phyloP scores from a whole-genome alignment of 2,797 vertebrate genomes.

The Melanotaenia maccullochi region DNA sequence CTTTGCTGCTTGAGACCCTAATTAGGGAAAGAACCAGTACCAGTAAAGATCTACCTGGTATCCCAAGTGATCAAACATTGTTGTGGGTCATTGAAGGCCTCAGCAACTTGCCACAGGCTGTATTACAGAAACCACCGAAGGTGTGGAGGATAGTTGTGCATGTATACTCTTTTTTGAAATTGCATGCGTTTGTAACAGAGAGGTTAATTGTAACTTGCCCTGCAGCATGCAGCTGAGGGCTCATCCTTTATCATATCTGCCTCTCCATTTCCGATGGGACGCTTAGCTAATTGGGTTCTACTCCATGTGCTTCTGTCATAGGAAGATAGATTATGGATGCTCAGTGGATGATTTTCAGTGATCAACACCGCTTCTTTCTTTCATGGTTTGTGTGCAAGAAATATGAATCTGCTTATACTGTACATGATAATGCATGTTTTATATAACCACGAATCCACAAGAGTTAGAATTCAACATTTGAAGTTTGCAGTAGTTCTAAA shows the following conservation, averaged over 20 bases:
- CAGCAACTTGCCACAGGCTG: slow-evolving; percentile 34
- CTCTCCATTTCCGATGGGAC: slow-evolving; percentile 74
- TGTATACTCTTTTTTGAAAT: background rate
- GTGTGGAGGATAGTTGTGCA: slow-evolving; percentile 32
- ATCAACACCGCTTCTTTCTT: slow-evolving; percentile 19
- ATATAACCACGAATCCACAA: no score
- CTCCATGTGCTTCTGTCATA: slow-evolving; percentile 54
- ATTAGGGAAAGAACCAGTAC: slow-evolving; percentile 18
- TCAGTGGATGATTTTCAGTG: slow-evolving; percentile 48
- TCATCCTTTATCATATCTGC: slow-evolving; percentile 70
- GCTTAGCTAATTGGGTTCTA: slow-evolving; percentile 76
- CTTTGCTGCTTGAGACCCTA: background rate
- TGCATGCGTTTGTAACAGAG: slow-evolving; percentile 29
- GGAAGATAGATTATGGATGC: slow-evolving; percentile 70
- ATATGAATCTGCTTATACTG: background rate
- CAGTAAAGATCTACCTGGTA: slow-evolving; percentile 42
- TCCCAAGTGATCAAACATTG: slow-evolving; percentile 23
- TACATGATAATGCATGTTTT: background rate
- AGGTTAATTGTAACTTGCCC: slow-evolving; percentile 78
- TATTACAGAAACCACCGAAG: slow-evolving; percentile 29
- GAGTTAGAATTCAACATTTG: no score
- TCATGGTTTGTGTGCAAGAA: slow-evolving; percentile 1
- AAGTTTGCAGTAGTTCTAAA: no score
- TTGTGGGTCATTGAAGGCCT: slow-evolving; percentile 25
- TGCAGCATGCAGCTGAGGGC: slow-evolving; percentile 63